Conservation (phyloP, 2,888 invertebrate species). For the Melanargia galathea region DNA sequence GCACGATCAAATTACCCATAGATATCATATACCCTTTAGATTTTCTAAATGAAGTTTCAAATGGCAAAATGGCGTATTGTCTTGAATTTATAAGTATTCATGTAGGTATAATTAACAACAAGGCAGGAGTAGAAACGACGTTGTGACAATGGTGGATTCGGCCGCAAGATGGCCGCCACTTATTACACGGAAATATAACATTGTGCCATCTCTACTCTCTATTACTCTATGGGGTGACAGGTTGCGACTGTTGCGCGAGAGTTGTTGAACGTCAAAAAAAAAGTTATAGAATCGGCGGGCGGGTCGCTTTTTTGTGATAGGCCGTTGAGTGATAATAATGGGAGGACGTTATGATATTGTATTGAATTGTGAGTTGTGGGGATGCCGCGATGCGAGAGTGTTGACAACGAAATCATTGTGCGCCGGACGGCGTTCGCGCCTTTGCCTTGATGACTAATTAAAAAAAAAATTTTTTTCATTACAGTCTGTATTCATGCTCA, state of each 20-base stretch:
- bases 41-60: no score
- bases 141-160: no score
- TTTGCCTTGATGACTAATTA: constrained; percentile 45
- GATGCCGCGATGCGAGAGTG: constrained; percentile 60
- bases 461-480: background rate
- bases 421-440: constrained; percentile 50
- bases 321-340: constrained; percentile 57
- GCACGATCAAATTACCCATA: no score
- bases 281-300: background rate
- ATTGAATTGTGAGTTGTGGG: constrained; percentile 50
- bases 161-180: no score
- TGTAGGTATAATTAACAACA: no score
- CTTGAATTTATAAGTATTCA: no score
- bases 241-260: background rate
- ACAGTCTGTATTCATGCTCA: constrained; percentile 28
- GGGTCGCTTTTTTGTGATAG: constrained; percentile 65
- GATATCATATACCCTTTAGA: no score
- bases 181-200: no score
- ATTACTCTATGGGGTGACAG: no score
- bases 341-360: background rate
- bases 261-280: background rate
- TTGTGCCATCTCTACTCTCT: no score
- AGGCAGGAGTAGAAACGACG: no score
- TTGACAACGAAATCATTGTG: constrained; percentile 70
- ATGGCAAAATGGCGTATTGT: no score